phyloP scores from a whole-genome alignment of 2,888 invertebrate species.

The Cheilosia variabilis region DNA sequence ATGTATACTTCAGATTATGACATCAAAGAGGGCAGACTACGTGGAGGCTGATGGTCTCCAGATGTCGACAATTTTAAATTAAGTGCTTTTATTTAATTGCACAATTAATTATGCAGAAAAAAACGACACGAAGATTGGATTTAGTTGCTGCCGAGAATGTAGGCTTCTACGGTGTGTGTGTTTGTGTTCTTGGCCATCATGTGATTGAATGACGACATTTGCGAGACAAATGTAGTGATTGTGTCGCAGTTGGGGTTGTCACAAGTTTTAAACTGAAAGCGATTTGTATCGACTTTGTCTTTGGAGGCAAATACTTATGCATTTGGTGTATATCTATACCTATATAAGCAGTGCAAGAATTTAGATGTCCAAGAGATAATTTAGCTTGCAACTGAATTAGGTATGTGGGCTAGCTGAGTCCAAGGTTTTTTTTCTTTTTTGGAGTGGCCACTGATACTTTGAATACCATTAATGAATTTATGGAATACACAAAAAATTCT shows the following conservation, averaged over 20 bases:
- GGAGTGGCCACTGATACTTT: too few relatives aligned
- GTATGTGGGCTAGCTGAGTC: too few relatives aligned
- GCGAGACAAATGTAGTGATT: constrained; percentile 62
- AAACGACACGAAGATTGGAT: constrained; percentile 65
- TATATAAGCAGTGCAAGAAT: too few relatives aligned
- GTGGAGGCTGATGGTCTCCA: neutral
- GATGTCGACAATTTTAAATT: constrained; percentile 59
- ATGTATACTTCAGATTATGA: constrained; percentile 42
- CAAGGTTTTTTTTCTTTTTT: neutral
- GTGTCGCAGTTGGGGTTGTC: constrained; percentile 1
- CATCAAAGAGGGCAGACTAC: constrained; percentile 36
- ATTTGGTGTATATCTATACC: too few relatives aligned
- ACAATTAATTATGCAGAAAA: constrained; percentile 66
- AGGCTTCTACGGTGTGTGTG: constrained; percentile 10
- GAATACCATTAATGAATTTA: too few relatives aligned
- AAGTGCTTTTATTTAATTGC: constrained; percentile 72
- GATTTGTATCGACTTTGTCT: constrained; percentile 26
- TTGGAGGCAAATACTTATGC: neutral
- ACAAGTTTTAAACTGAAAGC: constrained; percentile 24
- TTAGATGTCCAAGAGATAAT: too few relatives aligned
- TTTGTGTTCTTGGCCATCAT: constrained; percentile 20
- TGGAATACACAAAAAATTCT: too few relatives aligned
- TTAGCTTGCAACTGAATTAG: too few relatives aligned
- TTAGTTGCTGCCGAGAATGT: constrained; percentile 39
- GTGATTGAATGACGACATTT: constrained; percentile 63